Evolutionary conservation across 2,888 invertebrate genomes (phyloP), one percentile per base, ranked within the genome.

Genomic region (Napeogenes inachia): DNA sequence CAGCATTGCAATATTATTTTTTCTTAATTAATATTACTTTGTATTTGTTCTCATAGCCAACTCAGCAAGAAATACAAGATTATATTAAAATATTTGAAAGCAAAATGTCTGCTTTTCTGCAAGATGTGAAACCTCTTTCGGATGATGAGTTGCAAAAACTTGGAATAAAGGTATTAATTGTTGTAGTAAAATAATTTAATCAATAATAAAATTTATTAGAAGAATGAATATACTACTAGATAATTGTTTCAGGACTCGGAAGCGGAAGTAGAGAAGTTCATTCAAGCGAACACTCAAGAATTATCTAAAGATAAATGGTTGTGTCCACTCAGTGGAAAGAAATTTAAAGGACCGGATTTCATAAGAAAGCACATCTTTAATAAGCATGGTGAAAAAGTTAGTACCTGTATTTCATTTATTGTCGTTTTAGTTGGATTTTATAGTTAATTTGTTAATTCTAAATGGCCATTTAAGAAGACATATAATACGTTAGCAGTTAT

Each of bases 301-400:
- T 80, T 99, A 69, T 96, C 97, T 0, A 98, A 98, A 80, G 99
- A 99, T 81, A 99, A 99, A 76, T 99, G 99, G 99, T 85, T 99
- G 70, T 99, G 99, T 85, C 99, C 99, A 0, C 89, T 99, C 8
- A 99, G 98, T 61, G 99, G 99, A 1, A 99, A 99, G 84, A 99
- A 99, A 83, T 99, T 99, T 88, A 99, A 99, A 82, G 95, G 99
- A 0, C 99, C 99, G 0, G 99, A 99, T 82, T 99, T 99, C 85
- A 98, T 99, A 42, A 94, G 98, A 65, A 99, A 99, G 81, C 99
- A 99, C 82, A 98, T 99, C 69, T 96, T 97, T 79, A 99, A 99
- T 83, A 99, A 99, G 79, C 99, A 99, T 78, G 95, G 87, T 0
- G 99, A 99, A 77, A 99, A 99, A 88, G 95, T 90, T 78, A 71